These are phyloP conservation scores for Spea multiplicata DNA, from an alignment of 2,113 vertebrate species.

Conservation along the genomic window DNA sequence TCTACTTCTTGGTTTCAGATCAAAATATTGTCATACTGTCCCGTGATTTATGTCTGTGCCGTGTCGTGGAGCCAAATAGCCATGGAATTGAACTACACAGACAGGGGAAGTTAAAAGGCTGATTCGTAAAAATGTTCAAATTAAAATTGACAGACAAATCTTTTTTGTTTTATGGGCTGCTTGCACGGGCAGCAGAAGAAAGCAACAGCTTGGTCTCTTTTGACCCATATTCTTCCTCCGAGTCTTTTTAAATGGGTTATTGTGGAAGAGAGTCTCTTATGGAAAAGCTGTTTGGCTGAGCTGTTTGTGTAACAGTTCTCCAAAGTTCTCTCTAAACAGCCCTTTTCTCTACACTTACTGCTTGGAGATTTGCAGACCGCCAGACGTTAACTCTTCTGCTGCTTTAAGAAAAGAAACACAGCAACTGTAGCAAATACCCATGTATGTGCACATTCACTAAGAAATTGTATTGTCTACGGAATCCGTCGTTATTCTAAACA, in stretches of 20 bases:
- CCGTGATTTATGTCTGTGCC: slow-evolving; percentile 43
- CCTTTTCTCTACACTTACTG: slow-evolving; percentile 12
- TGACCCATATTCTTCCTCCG: slow-evolving; percentile 48
- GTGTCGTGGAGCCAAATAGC: slow-evolving; percentile 38
- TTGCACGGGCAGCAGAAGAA: slow-evolving; percentile 39
- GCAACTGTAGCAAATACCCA: no score
- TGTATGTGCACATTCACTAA: no score
- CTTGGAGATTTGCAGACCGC: neutral
- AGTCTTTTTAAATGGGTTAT: slow-evolving; percentile 41
- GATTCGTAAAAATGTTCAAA: slow-evolving; percentile 47
- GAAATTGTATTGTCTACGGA: no score
- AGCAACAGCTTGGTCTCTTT: slow-evolving; percentile 49
- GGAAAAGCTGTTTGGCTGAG: slow-evolving; percentile 43
- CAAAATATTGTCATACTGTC: slow-evolving; percentile 47
- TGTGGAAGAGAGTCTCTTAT: slow-evolving; percentile 38
- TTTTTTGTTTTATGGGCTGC: slow-evolving; percentile 49
- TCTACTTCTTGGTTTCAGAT: slow-evolving; percentile 45
- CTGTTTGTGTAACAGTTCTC: slow-evolving; percentile 37
- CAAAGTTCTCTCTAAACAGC: slow-evolving; percentile 21
- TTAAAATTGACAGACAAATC: slow-evolving; percentile 50
- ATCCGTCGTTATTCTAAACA: no score
- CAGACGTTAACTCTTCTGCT: neutral
- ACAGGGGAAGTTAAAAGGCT: slow-evolving; percentile 43
- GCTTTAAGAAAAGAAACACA: neutral
- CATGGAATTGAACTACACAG: slow-evolving; percentile 42